Evolutionary conservation across 2,797 vertebrate species (phyloP).

Genomic region (Chaunax sp.): DNA sequence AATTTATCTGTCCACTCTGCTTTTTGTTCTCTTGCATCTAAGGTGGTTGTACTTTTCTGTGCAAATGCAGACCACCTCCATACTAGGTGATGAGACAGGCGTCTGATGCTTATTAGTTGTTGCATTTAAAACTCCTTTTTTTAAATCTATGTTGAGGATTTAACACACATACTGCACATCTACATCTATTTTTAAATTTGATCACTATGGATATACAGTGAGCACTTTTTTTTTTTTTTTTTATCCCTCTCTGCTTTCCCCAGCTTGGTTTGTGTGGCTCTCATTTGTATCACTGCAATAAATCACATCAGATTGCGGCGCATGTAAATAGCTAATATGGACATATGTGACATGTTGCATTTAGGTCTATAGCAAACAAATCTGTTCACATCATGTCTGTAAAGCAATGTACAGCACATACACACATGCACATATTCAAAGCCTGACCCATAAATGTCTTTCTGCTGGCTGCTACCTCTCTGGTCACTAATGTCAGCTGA

Average conservation of each 20-base stretch:
- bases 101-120: background rate
- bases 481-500: conserved; percentile 13
- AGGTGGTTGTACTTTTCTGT: background rate
- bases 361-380: conserved; percentile 5
- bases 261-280: conserved; percentile 2
- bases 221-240: no score
- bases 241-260: background rate
- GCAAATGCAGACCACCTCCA: background rate
- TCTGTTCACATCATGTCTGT: conserved; percentile 4
- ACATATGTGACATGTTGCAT: conserved; percentile 13
- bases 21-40: background rate
- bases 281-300: conserved; percentile 19
- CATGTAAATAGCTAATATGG: background rate
- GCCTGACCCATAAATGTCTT: conserved; percentile 34
- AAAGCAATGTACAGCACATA: background rate
- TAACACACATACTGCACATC: background rate
- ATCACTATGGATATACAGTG: background rate
- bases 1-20: background rate
- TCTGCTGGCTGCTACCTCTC: conserved; percentile 2
- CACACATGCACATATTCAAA: background rate
- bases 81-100: background rate
- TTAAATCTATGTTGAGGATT: background rate
- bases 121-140: background rate
- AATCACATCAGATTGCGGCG: conserved; percentile 5
- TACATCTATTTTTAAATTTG: background rate